Percentiles rank a stretch among this genome's conserved stretches.
phyloP scores from a whole-genome alignment of 2,113 vertebrate genomes.

The Ptyas mucosa region DNA sequence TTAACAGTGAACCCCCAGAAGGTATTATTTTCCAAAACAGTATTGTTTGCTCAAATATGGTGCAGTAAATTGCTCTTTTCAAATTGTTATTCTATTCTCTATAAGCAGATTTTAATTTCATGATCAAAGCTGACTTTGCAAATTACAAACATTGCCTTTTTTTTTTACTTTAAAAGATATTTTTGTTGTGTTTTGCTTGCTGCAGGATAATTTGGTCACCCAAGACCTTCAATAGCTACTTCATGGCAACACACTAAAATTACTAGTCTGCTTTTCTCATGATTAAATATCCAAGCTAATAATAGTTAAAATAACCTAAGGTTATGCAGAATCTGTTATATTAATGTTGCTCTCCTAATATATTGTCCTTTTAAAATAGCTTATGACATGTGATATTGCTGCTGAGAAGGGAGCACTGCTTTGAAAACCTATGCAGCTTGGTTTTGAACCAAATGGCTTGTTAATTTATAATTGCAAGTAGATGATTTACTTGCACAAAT shows the following conservation, averaged over 20 bases:
- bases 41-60: neutral
- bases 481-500: neutral
- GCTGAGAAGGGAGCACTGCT: neutral
- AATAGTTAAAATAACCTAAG: neutral
- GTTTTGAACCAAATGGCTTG: neutral
- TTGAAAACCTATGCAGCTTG: neutral
- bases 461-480: neutral
- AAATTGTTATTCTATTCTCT: neutral
- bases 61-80: neutral
- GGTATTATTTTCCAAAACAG: slow-evolving; percentile 64
- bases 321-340: neutral
- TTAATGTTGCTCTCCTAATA: neutral
- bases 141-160: neutral
- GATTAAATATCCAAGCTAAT: neutral
- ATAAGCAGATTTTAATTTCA: neutral
- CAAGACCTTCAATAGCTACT: neutral
- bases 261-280: neutral
- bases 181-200: neutral
- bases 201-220: neutral
- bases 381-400: neutral
- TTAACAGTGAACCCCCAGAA: slow-evolving; percentile 80
- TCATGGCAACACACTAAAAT: neutral
- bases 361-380: neutral
- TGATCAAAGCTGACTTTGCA: neutral
- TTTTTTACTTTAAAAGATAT: neutral